Conservation (phyloP, 2,797 vertebrate genomes). For the Delichon dasypus region DNA sequence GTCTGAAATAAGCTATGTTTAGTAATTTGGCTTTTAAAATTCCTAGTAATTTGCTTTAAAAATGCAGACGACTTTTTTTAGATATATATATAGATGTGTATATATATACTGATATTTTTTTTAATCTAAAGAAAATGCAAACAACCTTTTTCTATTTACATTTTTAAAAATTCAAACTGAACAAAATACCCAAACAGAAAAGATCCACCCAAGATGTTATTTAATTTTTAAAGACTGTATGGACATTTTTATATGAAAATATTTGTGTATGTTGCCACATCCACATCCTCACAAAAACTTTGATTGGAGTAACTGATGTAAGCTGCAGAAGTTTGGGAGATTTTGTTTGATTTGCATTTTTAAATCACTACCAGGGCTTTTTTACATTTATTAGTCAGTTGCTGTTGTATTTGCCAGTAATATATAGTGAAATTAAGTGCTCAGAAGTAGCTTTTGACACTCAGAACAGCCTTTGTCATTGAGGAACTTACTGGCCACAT, state of each 20-base stretch:
- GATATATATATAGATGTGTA: no score
- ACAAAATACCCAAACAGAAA: not conserved
- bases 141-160: not conserved
- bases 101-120: not conserved
- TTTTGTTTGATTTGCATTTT: not conserved
- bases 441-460: not conserved
- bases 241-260: not conserved
- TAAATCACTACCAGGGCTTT: not conserved
- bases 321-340: not conserved
- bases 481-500: not conserved
- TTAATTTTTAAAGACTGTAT: not conserved
- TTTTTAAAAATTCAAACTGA: not conserved
- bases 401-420: not conserved
- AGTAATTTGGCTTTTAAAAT: not conserved
- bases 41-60: not conserved
- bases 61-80: not conserved
- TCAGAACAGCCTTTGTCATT: not conserved
- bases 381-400: not conserved
- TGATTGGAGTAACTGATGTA: not conserved
- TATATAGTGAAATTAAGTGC: not conserved
- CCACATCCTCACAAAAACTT: not conserved
- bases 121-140: not conserved
- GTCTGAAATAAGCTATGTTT: not conserved
- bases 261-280: not conserved
- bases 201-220: fast-evolving